These are phyloP conservation scores for Anoura caudifer DNA, from an alignment of 2,113 vertebrate species.

Conservation along the genomic window DNA sequence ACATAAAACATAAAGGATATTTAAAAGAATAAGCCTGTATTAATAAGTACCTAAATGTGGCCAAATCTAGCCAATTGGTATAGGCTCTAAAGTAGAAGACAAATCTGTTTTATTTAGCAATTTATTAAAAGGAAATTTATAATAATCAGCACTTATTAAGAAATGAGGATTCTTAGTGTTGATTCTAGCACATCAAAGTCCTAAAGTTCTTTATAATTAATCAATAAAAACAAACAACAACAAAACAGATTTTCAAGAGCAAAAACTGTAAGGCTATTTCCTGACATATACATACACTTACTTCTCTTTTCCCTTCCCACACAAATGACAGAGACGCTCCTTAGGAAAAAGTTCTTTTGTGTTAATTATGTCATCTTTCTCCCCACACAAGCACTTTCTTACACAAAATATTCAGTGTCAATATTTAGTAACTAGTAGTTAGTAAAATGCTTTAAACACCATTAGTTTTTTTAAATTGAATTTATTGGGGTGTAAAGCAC, in stretches of 20 bases:
- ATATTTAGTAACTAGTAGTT: constrained; percentile 3
- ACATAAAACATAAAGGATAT: neutral
- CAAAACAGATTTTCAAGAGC: neutral
- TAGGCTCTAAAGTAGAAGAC: neutral
- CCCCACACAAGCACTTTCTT: neutral
- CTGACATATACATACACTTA: neutral
- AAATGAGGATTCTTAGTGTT: constrained; percentile 26
- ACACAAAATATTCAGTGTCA: neutral
- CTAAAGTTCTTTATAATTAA: neutral
- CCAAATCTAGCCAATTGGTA: neutral
- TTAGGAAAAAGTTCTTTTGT: neutral
- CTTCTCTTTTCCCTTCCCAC: neutral
- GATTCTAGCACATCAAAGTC: neutral
- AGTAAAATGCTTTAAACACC: neutral
- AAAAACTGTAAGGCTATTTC: neutral
- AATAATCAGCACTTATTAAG: constrained; percentile 1
- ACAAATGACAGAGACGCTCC: neutral
- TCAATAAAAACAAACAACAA: neutral
- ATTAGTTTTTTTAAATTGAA: neutral
- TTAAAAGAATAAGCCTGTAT: neutral
- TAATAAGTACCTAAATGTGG: constrained; percentile 7
- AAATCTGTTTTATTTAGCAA: neutral
- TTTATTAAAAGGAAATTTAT: neutral
- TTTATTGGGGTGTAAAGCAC: neutral
- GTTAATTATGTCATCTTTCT: neutral